These are phyloP conservation scores for Clostera curtula DNA, from an alignment of 2,888 invertebrate genomes.

Conservation along the genomic window DNA sequence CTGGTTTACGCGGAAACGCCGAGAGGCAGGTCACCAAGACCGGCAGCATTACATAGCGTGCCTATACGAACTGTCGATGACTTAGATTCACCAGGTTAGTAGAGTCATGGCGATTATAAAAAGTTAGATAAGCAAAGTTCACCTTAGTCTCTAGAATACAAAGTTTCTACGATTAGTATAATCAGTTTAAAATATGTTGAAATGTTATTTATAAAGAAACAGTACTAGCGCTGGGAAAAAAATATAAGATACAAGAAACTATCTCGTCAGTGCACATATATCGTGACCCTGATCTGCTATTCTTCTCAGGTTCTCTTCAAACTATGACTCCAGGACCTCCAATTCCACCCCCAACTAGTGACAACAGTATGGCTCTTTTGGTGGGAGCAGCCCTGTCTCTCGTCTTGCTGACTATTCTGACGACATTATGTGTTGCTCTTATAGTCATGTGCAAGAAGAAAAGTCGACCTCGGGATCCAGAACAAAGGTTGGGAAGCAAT, in stretches of 20 bases:
- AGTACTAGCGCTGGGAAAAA: no score
- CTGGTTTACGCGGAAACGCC: constrained; percentile 88
- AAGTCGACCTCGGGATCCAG: constrained; percentile 45
- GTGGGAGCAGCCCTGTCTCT: constrained; percentile 59
- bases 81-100: constrained; percentile 54
- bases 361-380: constrained; percentile 57
- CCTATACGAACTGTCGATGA: constrained; percentile 50
- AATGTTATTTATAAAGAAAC: no score
- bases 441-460: constrained; percentile 67
- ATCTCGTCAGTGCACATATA: no score
- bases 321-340: constrained; percentile 57
- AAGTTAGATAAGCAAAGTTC: background rate
- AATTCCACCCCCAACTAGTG: constrained; percentile 24
- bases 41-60: constrained; percentile 82
- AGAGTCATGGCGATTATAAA: background rate
- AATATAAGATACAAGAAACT: no score
- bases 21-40: constrained; percentile 82
- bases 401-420: constrained; percentile 60
- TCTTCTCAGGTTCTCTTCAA: constrained; percentile 52
- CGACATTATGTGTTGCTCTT: constrained; percentile 60
- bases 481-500: constrained; percentile 40
- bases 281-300: background rate
- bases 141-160: no score
- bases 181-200: no score
- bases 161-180: no score